Conservation (phyloP, 1,140 invertebrate genomes). For the Nautilus pompilius region DNA sequence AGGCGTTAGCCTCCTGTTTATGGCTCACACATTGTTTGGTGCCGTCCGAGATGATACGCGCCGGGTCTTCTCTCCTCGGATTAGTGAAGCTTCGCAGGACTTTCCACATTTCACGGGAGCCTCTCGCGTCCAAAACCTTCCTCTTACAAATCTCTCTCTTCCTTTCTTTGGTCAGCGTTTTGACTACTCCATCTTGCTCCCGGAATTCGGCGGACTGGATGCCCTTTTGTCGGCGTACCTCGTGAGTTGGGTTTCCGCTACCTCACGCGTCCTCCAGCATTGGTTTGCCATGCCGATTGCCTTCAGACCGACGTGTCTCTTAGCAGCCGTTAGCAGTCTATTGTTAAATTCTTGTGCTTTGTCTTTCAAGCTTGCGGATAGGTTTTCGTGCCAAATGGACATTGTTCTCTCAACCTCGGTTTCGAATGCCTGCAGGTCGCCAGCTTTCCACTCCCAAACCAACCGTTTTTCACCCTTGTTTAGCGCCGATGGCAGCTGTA, state of each 20-base stretch:
- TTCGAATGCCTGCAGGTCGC: too few species aligned
- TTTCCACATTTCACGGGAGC: background rate
- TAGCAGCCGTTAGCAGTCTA: too few species aligned
- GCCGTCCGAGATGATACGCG: background rate
- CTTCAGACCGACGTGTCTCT: too few species aligned
- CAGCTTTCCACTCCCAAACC: too few species aligned
- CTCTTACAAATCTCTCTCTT: background rate
- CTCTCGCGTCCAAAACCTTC: background rate
- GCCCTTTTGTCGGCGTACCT: background rate
- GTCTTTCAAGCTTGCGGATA: too few species aligned
- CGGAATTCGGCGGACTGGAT: background rate
- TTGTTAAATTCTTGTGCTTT: too few species aligned
- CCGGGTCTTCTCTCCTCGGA: background rate
- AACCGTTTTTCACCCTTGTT: too few species aligned
- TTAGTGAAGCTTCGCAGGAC: background rate
- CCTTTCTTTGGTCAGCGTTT: background rate
- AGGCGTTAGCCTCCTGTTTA: background rate
- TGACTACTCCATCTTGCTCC: background rate
- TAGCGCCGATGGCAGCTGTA: too few species aligned
- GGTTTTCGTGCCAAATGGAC: too few species aligned
- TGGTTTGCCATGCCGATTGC: background rate
- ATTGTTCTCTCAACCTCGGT: too few species aligned
- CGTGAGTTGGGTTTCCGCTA: background rate
- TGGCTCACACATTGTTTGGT: background rate
- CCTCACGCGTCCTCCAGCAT: background rate